Conservation (phyloP, 2,797 vertebrate genomes). For the Onychomys torridus region DNA sequence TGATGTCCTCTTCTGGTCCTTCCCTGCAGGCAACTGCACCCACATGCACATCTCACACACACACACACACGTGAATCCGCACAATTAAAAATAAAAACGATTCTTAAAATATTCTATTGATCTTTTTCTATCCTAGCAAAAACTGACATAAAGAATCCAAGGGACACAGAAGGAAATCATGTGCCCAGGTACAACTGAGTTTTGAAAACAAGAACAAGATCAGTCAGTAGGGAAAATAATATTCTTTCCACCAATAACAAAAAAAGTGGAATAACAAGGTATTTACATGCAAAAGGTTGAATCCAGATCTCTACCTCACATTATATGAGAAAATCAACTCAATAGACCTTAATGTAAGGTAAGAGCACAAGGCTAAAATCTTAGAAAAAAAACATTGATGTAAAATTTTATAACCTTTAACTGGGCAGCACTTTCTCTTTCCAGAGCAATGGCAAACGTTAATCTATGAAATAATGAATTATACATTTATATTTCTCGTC, state of each 20-base stretch:
- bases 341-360: neutral
- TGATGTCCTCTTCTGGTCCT: neutral
- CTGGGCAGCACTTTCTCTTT: neutral
- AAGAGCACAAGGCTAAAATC: neutral
- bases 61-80: neutral
- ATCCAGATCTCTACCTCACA: neutral
- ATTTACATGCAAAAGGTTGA: neutral
- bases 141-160: neutral
- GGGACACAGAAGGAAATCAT: neutral
- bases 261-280: too few species aligned
- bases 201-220: neutral
- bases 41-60: neutral
- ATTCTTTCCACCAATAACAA: neutral
- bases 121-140: neutral
- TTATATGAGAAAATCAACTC: neutral
- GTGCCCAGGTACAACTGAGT: neutral
- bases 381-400: neutral
- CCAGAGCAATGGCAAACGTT: neutral
- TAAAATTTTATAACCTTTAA: neutral
- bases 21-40: neutral
- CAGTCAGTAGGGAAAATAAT: neutral
- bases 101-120: neutral
- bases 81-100: neutral
- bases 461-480: neutral
- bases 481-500: neutral